These are phyloP conservation scores for Hassar affinis DNA, from an alignment of 2,113 vertebrate genomes.

Conservation along the genomic window DNA sequence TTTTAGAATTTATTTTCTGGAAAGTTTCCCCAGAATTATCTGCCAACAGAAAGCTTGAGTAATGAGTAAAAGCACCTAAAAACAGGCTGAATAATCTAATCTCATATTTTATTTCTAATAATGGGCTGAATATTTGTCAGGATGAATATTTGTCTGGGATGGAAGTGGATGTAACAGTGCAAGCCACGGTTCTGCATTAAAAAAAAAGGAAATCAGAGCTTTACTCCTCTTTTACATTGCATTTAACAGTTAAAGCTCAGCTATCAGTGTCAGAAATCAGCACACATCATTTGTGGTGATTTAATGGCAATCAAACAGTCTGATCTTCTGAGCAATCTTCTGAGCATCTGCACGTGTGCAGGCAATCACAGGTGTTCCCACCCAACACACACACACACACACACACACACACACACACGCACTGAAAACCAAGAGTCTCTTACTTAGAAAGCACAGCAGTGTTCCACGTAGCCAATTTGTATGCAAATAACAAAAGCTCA, in stretches of 20 bases:
- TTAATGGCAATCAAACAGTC: constrained; percentile 24
- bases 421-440: constrained; percentile 39
- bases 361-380: constrained; percentile 2
- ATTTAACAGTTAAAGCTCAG: constrained; percentile 29
- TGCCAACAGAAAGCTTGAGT: not conserved
- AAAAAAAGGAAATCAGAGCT: not conserved
- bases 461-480: constrained; percentile 50
- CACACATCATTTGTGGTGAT: not conserved
- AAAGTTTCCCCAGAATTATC: not conserved
- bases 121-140: too few relatives aligned
- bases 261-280: constrained; percentile 11
- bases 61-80: too few relatives aligned
- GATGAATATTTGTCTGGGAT: not conserved
- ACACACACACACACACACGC: not conserved
- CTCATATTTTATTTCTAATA: not conserved
- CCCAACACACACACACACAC: constrained; percentile 6
- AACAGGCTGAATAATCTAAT: too few relatives aligned
- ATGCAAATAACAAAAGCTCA: constrained; percentile 54
- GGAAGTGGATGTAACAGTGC: not conserved
- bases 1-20: not conserved
- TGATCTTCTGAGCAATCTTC: constrained; percentile 11
- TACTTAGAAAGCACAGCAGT: constrained; percentile 41
- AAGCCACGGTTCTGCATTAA: not conserved
- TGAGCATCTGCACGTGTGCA: constrained; percentile 22
- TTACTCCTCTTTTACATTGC: constrained; percentile 17